Base-by-base conservation (phyloP, 2,888 invertebrate species). In the Pristionchus entomophagus region DNA sequence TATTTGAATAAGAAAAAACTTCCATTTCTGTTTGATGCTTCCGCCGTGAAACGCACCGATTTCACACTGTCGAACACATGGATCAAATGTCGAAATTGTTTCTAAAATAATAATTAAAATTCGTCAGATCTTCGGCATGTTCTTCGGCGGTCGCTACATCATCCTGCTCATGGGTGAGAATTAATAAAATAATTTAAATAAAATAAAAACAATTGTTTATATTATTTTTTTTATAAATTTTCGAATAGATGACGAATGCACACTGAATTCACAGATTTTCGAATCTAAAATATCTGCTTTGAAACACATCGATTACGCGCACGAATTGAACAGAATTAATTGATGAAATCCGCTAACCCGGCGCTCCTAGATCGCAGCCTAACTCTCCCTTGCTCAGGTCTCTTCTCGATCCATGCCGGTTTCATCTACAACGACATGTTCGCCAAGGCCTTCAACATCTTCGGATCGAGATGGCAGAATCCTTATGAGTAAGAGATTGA, bases 361-460 rank as follows among this genome's bases (percentile, higher is more conserved):
- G 35, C 65, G 38, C 19, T 35, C 95, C 35, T 65, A 38, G 38
- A 19, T 0, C 65, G 35, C 65, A 65, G 19, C 35, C 26, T 14
- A 29, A 19, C 35, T 29, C 38, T 19, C 8, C 2, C 5, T 38
- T 22, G 5, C 6, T 38, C 38, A 69, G 69, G 94, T 14, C 85
- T 94, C 29, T 93, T 94, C 88, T 94, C 94, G 73, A 91, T 93
- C 82, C 92, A 93, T 87, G 93, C 93, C 35, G 93, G 93, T 19
- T 80, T 93, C 56, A 87, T 93, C 73, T 93, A 93, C 91, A 93
- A 93, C 88, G 93, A 93, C 86, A 86, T 90, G 53, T 93, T 93
- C 87, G 93, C 94, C 84, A 94, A 93, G 86, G 92, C 94, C 1
- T 89, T 94, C 91, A 94, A 94, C 89, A 92, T 95, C 77, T 95